These are phyloP conservation scores for Phasia obesa DNA, from an alignment of 2,888 invertebrate genomes.

Conservation along the genomic window DNA sequence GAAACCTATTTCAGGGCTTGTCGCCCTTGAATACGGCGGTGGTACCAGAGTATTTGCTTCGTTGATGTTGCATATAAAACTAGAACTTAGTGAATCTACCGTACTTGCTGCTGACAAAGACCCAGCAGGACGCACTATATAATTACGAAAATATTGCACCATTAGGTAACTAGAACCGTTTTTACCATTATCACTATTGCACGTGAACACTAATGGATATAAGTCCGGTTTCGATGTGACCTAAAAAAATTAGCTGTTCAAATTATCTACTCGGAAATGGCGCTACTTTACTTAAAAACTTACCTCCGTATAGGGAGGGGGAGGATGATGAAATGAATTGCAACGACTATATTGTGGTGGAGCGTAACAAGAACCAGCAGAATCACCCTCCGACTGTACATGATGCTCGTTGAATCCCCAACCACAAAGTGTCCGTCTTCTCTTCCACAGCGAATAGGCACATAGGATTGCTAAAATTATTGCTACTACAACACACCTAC, in stretches of 20 bases:
- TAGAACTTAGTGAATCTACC: conserved; percentile 92
- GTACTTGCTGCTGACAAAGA: conserved; percentile 93
- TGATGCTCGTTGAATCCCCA: conserved; percentile 84
- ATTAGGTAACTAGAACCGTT: conserved; percentile 90
- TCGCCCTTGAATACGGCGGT: conserved; percentile 91
- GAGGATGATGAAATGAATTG: conserved; percentile 91
- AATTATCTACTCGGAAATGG: background rate
- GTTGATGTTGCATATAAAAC: conserved; percentile 93
- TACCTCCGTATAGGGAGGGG: conserved; percentile 93
- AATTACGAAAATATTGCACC: conserved; percentile 92
- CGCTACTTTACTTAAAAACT: conserved; percentile 24
- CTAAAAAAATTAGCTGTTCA: conserved; percentile 81
- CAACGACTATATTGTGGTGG: conserved; percentile 93
- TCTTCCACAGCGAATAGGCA: conserved; percentile 87
- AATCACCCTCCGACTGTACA: conserved; percentile 88
- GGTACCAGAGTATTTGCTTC: conserved; percentile 93
- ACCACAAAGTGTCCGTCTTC: conserved; percentile 83
- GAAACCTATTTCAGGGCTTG: conserved; percentile 87
- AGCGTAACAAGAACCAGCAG: conserved; percentile 90
- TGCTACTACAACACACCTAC: conserved; percentile 87
- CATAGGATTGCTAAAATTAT: conserved; percentile 88
- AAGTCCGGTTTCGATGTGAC: conserved; percentile 93
- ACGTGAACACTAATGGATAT: conserved; percentile 92
- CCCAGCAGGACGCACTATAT: conserved; percentile 89
- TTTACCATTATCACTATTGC: conserved; percentile 87